Conservation (phyloP, 2,888 invertebrate species). For the Zygogramma bicolorata region DNA sequence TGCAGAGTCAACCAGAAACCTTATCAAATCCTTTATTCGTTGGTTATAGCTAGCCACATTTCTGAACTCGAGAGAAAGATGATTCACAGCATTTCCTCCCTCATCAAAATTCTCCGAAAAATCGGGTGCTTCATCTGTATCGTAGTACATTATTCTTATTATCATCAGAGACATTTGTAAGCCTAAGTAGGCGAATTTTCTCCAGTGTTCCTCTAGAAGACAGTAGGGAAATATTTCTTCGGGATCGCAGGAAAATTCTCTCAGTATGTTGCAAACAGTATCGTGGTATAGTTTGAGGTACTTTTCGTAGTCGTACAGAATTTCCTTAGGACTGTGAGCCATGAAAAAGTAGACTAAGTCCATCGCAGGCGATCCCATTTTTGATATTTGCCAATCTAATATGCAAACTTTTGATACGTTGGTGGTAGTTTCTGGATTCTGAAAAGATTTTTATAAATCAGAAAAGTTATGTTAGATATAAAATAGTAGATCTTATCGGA, state of each 20-base stretch:
- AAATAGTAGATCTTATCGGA: too few relatives aligned
- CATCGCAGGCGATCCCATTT: conserved; percentile 42
- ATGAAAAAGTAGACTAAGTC: conserved; percentile 58
- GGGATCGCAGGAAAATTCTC: background rate
- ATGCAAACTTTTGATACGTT: conserved; percentile 42
- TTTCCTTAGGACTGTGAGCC: conserved; percentile 51
- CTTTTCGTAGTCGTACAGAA: conserved; percentile 50
- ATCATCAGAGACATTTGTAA: conserved; percentile 16
- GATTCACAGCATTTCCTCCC: background rate
- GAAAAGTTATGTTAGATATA: background rate
- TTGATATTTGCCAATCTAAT: conserved; percentile 52
- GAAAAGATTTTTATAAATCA: background rate
- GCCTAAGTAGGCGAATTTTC: conserved; percentile 17
- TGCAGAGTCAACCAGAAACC: background rate
- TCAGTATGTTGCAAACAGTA: conserved; percentile 32
- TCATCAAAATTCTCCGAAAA: background rate
- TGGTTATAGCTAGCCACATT: background rate
- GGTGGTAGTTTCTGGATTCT: conserved; percentile 3
- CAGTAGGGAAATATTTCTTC: conserved; percentile 17
- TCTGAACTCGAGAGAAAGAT: background rate
- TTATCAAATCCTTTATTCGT: background rate
- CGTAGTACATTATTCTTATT: conserved; percentile 22
- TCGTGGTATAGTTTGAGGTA: conserved; percentile 55
- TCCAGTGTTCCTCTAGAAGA: conserved; percentile 24
- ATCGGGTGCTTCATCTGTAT: conserved; percentile 26